Evolutionary conservation across 2,888 invertebrate species (phyloP).

Genomic region (Drosophila prostipennis): DNA sequence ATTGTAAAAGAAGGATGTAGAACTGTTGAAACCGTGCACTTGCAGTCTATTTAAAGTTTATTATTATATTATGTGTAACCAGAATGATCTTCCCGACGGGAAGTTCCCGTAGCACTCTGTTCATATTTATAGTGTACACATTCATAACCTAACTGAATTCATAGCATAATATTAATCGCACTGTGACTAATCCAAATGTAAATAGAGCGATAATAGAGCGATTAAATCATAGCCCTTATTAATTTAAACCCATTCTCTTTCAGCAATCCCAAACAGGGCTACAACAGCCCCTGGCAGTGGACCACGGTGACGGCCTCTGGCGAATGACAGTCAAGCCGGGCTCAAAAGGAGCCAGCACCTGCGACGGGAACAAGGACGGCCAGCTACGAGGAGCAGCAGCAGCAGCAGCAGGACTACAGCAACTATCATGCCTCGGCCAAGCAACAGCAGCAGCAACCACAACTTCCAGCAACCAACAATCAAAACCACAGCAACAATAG

Average conservation of each 20-base stretch:
- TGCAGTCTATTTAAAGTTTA: no score
- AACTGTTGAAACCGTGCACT: no score
- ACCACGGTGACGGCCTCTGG: constrained; percentile 86
- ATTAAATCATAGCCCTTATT: background rate
- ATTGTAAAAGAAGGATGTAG: no score
- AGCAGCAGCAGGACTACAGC: constrained; percentile 59
- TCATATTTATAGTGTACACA: no score
- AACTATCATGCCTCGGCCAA: constrained; percentile 56
- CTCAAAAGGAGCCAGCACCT: constrained; percentile 83
- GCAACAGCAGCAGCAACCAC: constrained; percentile 54
- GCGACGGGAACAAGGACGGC: constrained; percentile 52
- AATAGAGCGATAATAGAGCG: no score
- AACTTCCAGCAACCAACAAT: constrained; percentile 57
- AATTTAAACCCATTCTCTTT: background rate
- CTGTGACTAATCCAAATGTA: no score
- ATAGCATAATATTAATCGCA: no score
- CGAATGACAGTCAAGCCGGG: constrained; percentile 86
- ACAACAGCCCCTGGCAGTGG: constrained; percentile 86
- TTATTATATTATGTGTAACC: no score
- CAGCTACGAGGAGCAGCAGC: constrained; percentile 50
- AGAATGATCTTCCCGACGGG: no score
- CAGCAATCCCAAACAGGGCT: constrained; percentile 83
- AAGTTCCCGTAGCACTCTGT: no score
- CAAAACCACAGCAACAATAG: constrained; percentile 58
- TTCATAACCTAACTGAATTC: no score